Evolutionary conservation across 2,113 vertebrate genomes (phyloP), one percentile per base, ranked within the genome.

Genomic region (Myotis lucifugus): DNA sequence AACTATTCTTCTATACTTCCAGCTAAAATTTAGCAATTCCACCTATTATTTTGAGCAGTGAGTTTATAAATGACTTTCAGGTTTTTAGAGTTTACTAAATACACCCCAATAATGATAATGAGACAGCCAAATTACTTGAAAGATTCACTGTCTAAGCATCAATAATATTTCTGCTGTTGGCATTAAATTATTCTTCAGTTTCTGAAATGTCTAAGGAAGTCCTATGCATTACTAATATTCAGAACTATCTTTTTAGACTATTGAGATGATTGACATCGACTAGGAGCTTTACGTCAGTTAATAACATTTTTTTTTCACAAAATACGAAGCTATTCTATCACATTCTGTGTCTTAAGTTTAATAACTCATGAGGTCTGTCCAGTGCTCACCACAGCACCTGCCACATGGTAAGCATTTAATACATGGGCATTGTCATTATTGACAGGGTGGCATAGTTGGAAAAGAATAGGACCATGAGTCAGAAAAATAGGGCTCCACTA

Each of bases 181-280:
- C 52, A 66, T 91, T 77, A 83, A 92, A 90, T 92, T n/a, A 81
- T 25, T 59, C 69, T 97, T 95, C 11, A 23, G 10, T 81, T 95
- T 96, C 72, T 96, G 46, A 95, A 92, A 88, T 95, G 48, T 93
- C 5, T 92, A 72, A 81, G 81, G 34, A 96, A 93, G 56, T 88
- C 67, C 59, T 94, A 27, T 89, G 78, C 14, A 40, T 83, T 89
- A 40, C 88, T 90, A 46, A 90, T 95, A 78, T 32, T 85, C 69
- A 88, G n/a, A 93, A 77, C 72, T 93, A n/a, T 21, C 17, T 42
- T 78, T 95, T 95, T 91, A 85, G 48, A 73, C 72, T 84, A 85
- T n/a, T 85, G 59, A 93, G n/a, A 82, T 77, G 59, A 90, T 64
- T 88, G 67, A 81, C 32, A 93, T 72, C 10, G 70, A 88, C 46